phyloP scores from a whole-genome alignment of 2,888 invertebrate species.

The Tetragnatha montana region DNA sequence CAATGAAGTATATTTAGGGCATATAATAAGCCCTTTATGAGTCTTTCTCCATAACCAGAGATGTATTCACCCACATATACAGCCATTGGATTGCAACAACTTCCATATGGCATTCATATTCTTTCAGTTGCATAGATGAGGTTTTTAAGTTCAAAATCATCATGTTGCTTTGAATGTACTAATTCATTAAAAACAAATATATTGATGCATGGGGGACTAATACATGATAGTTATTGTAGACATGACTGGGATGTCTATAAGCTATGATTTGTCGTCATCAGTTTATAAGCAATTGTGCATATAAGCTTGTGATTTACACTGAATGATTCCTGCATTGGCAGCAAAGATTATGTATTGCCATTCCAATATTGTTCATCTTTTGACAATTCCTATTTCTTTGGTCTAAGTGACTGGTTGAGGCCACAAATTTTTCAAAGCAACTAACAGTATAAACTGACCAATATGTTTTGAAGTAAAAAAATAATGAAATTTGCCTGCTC shows the following conservation, averaged over 20 bases:
- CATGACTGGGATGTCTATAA: conserved; percentile 27
- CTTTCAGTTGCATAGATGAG: conserved; percentile 31
- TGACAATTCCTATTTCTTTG: conserved; percentile 58
- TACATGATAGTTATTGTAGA: conserved; percentile 30
- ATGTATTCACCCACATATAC: conserved; percentile 29
- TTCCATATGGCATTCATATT: conserved; percentile 63
- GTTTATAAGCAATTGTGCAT: conserved; percentile 60
- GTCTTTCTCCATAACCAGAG: conserved; percentile 21
- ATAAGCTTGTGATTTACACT: conserved; percentile 66
- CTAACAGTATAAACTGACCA: conserved; percentile 63
- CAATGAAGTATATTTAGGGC: not conserved
- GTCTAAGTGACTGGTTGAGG: conserved; percentile 57
- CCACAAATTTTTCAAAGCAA: conserved; percentile 60
- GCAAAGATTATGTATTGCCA: conserved; percentile 40
- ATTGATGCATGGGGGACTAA: conserved; percentile 13
- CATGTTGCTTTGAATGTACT: conserved; percentile 37
- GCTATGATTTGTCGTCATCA: conserved; percentile 67
- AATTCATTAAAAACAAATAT: conserved; percentile 40
- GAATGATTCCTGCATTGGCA: conserved; percentile 46
- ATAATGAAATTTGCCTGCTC: conserved; percentile 66
- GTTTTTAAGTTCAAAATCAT: not conserved
- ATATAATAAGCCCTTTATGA: not conserved
- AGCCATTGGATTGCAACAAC: conserved; percentile 68
- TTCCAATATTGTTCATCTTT: conserved; percentile 22
- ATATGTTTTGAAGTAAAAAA: conserved; percentile 66